These are phyloP conservation scores for Zaprionus bogoriensis DNA, from an alignment of 2,888 invertebrate species.

Conservation along the genomic window DNA sequence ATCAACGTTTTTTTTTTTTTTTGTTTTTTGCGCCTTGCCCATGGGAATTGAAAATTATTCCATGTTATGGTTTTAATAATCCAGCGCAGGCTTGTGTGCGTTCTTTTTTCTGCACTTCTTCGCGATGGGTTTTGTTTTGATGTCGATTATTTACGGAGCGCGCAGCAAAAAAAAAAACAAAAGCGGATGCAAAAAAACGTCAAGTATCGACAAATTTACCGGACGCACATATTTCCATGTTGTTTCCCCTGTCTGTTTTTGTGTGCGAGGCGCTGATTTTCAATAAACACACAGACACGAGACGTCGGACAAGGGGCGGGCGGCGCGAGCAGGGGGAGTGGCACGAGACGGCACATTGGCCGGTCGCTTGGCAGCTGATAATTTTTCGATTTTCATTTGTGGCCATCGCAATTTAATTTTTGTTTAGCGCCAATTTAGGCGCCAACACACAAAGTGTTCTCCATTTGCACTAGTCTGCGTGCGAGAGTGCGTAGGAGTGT, in stretches of 20 bases:
- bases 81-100: constrained; percentile 8
- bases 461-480: constrained; percentile 1
- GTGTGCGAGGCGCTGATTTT: constrained; percentile 38
- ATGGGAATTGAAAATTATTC: constrained; percentile 53
- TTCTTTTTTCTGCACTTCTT: too few species aligned
- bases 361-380: constrained; percentile 52
- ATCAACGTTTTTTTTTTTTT: not conserved
- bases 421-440: constrained; percentile 50
- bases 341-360: constrained; percentile 19
- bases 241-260: constrained; percentile 27
- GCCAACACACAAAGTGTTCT: constrained; percentile 8
- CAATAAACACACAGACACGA: too few species aligned
- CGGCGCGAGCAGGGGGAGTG: not conserved
- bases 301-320: too few species aligned
- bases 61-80: constrained; percentile 64
- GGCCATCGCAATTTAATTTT: constrained; percentile 64
- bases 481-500: not conserved
- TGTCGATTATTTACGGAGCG: constrained; percentile 42
- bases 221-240: constrained; percentile 41
- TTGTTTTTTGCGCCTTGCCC: not conserved
- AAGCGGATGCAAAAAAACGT: constrained; percentile 46
- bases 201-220: constrained; percentile 55
- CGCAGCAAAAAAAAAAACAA: constrained; percentile 10
- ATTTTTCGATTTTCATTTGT: constrained; percentile 64
- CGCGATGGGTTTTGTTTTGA: constrained; percentile 11